Conservation (phyloP, 2,888 invertebrate species). For the Hemistola chrysoprasaria region DNA sequence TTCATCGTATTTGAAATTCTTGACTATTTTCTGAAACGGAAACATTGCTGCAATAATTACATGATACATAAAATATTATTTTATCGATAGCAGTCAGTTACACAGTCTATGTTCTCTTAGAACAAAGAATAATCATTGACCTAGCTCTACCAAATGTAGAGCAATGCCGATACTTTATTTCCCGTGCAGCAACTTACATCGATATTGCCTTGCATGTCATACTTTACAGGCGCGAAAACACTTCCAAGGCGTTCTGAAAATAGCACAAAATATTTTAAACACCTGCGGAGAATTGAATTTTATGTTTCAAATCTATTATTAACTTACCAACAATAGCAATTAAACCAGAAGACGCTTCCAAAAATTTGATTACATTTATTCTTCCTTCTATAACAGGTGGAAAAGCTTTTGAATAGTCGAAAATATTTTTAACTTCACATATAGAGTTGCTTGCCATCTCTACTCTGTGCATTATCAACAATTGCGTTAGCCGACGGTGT, state of each 20-base stretch:
- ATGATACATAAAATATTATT: not conserved
- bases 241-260: conserved; percentile 88
- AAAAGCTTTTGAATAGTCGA: conserved; percentile 66
- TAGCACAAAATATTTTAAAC: conserved; percentile 9
- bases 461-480: conserved; percentile 17
- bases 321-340: conserved; percentile 85
- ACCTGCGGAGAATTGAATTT: not conserved
- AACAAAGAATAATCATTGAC: too few relatives aligned
- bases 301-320: not conserved
- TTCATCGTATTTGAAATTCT: conserved; percentile 76
- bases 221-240: conserved; percentile 87
- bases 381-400: conserved; percentile 77
- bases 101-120: too few relatives aligned
- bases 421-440: conserved; percentile 32
- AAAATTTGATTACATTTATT: conserved; percentile 83
- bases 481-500: conserved; percentile 16
- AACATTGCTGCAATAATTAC: conserved; percentile 1
- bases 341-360: conserved; percentile 83
- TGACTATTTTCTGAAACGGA: conserved; percentile 83
- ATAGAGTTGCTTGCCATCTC: conserved; percentile 53
- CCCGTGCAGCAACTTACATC: conserved; percentile 74
- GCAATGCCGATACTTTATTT: not conserved
- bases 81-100: too few relatives aligned
- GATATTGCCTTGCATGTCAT: conserved; percentile 90
- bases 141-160: too few relatives aligned